Evolutionary conservation across 1,140 invertebrate genomes (phyloP).

Genomic region (Spodoptera frugiperda): DNA sequence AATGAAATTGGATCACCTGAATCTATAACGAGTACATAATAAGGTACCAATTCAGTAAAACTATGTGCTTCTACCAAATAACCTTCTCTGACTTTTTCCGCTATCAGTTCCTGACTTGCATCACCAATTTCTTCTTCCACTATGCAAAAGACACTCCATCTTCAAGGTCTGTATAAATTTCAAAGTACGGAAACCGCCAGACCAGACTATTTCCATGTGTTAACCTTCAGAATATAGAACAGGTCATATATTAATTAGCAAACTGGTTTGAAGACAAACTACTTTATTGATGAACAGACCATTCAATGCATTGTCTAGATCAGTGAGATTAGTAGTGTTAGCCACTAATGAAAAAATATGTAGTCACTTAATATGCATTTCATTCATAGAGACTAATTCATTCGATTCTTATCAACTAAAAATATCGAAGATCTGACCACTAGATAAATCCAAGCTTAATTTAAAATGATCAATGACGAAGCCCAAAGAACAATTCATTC

Average conservation of each 20-base stretch:
- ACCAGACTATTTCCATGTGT: conserved; percentile 15
- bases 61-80: neutral
- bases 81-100: neutral
- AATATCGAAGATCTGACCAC: too few species aligned
- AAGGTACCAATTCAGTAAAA: neutral
- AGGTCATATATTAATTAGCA: conserved; percentile 19
- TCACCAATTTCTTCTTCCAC: neutral
- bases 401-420: too few species aligned
- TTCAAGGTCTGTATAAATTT: neutral
- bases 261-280: conserved; percentile 6
- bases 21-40: too few species aligned
- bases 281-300: neutral
- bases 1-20: too few species aligned
- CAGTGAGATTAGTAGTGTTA: neutral
- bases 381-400: too few species aligned
- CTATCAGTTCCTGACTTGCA: neutral
- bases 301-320: neutral
- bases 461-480: too few species aligned
- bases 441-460: too few species aligned
- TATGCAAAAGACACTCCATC: conserved; percentile 5
- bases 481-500: too few species aligned
- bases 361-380: too few species aligned
- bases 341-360: neutral
- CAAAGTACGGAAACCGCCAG: neutral
- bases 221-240: conserved; percentile 19